These are phyloP conservation scores for Platyrinchus mystaceus DNA, from an alignment of 2,797 vertebrate genomes.

Conservation along the genomic window DNA sequence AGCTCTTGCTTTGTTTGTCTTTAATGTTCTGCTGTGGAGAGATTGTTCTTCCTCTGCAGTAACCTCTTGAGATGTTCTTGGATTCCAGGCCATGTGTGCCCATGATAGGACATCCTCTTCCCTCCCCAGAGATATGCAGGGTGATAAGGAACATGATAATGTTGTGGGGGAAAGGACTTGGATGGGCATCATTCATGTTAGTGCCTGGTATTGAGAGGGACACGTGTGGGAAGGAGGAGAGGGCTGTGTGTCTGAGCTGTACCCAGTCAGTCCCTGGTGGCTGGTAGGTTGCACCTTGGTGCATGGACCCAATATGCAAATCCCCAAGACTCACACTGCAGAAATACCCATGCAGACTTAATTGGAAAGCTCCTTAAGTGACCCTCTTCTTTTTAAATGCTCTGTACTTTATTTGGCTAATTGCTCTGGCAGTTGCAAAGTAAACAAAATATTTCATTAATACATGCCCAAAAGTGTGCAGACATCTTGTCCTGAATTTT, in stretches of 20 bases:
- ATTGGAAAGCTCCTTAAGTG: slow-evolving; percentile 14
- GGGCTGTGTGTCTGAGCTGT: background rate
- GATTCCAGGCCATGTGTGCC: background rate
- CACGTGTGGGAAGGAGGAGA: background rate
- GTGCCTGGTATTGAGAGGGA: background rate
- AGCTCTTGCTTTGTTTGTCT: background rate
- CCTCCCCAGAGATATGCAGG: background rate
- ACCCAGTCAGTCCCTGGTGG: background rate
- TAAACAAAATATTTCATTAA: slow-evolving; percentile 54
- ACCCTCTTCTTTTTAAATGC: background rate
- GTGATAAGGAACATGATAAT: background rate
- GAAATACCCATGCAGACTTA: background rate
- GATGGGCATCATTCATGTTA: background rate
- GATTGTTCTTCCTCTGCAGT: background rate
- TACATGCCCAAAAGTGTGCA: slow-evolving; percentile 44
- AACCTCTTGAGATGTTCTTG: background rate
- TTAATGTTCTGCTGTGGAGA: background rate
- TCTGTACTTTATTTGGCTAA: slow-evolving; percentile 49
- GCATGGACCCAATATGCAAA: background rate
- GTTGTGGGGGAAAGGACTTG: background rate
- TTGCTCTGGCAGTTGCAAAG: slow-evolving; percentile 47
- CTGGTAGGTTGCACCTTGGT: background rate
- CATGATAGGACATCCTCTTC: background rate
- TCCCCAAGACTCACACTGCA: background rate
- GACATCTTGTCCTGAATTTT: slow-evolving; percentile 27